These are phyloP conservation scores for Hydrotaea cyrtoneurina DNA, from an alignment of 2,888 invertebrate species.

Conservation along the genomic window DNA sequence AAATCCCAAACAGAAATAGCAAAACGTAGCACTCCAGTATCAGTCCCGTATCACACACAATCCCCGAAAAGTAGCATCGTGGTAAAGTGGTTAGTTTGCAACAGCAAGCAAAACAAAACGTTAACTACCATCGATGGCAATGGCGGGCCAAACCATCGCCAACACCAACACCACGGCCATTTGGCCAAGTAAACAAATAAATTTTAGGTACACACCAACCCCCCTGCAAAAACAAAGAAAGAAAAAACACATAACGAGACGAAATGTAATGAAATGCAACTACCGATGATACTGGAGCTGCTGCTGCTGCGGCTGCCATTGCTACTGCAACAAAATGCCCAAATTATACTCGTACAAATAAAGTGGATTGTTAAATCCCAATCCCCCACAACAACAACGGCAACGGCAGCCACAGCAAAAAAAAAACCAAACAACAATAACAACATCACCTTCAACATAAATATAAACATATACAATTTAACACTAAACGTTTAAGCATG, in stretches of 20 bases:
- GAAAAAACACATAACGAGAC: conserved; percentile 33
- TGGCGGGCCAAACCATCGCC: not conserved
- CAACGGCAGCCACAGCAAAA: not conserved
- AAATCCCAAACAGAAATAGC: conserved; percentile 16
- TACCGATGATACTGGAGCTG: not conserved
- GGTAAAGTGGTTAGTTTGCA: not conserved
- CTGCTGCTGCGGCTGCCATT: not conserved
- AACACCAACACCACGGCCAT: conserved; percentile 27
- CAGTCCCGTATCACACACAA: conserved; percentile 24
- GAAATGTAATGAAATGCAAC: conserved; percentile 13
- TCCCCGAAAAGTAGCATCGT: not conserved
- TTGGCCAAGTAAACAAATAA: conserved; percentile 60
- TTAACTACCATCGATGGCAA: not conserved
- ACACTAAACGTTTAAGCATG: conserved; percentile 56
- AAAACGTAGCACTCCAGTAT: conserved; percentile 22
- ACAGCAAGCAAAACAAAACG: conserved; percentile 14
- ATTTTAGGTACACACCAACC: conserved; percentile 17
- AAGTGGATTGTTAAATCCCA: conserved; percentile 34
- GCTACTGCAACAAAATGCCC: conserved; percentile 15
- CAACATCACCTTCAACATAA: conserved; percentile 18
- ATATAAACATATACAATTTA: conserved; percentile 50
- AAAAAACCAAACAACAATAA: not conserved
- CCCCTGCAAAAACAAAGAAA: too few species aligned
- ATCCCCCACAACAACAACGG: not conserved
- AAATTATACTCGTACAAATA: conserved; percentile 45